Conservation (phyloP, 2,113 vertebrate genomes). For the Perca fluviatilis region DNA sequence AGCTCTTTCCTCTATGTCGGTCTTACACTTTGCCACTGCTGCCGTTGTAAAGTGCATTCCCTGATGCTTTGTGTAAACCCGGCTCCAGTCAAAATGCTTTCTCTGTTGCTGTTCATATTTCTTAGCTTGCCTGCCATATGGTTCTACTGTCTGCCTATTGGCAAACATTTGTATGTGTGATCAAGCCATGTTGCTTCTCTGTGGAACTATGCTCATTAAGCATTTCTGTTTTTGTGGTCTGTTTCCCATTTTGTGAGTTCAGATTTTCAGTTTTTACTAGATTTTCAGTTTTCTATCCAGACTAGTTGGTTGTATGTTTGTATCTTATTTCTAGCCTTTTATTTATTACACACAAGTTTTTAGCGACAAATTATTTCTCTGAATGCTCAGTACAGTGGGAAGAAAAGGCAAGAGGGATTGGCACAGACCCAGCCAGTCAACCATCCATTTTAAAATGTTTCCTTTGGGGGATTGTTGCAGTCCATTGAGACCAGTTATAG, state of each 20-base stretch:
- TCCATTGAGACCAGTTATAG: constrained; percentile 58
- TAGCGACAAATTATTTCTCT: constrained; percentile 41
- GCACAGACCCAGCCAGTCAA: constrained; percentile 47
- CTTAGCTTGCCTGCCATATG: constrained; percentile 10
- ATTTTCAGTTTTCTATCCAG: constrained; percentile 7
- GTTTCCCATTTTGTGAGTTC: constrained; percentile 1
- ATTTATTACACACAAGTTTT: constrained; percentile 22
- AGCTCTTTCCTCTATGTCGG: constrained; percentile 37
- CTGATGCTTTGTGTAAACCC: constrained; percentile 28
- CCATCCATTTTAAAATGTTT: constrained; percentile 66
- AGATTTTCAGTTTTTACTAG: too few relatives aligned
- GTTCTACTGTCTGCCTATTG: constrained; percentile 17
- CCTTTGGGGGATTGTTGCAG: constrained; percentile 61
- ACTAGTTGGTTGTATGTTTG: background rate
- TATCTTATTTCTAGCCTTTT: constrained; percentile 35
- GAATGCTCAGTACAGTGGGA: constrained; percentile 29
- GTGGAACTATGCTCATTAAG: background rate
- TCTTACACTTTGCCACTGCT: constrained; percentile 34
- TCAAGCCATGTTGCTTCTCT: constrained; percentile 15
- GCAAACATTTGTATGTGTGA: constrained; percentile 3
- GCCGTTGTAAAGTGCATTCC: constrained; percentile 24
- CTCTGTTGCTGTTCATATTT: constrained; percentile 4
- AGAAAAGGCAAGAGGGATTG: constrained; percentile 37
- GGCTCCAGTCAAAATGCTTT: background rate
- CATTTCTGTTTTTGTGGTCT: constrained; percentile 9